A percentile compares a stretch with the other conserved stretches of the same genome.
phyloP scores from a whole-genome alignment of 2,888 invertebrate species.

The Caenorhabditis angaria region DNA sequence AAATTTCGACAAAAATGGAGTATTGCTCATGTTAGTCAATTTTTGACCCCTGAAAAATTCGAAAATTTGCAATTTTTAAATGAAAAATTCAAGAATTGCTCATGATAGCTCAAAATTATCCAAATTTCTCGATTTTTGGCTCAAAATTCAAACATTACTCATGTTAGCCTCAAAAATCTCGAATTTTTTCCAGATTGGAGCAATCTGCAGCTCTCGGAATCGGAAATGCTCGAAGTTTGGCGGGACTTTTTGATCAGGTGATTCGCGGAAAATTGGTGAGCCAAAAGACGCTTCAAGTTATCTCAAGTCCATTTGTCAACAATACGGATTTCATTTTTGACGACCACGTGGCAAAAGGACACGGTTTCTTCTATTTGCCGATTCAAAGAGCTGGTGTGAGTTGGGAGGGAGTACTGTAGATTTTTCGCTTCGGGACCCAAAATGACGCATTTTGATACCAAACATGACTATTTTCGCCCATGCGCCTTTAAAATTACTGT shows the following conservation, averaged over 20 bases:
- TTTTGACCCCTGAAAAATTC: too few relatives aligned
- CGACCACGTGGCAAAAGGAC: conserved; percentile 51
- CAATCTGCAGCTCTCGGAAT: conserved; percentile 69
- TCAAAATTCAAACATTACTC: too few relatives aligned
- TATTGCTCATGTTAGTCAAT: too few relatives aligned
- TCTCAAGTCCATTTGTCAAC: conserved; percentile 45
- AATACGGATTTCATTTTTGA: conserved; percentile 53
- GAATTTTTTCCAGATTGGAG: conserved; percentile 49
- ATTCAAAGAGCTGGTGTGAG: conserved; percentile 47
- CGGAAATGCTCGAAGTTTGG: conserved; percentile 67
- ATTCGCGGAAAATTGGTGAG: conserved; percentile 48
- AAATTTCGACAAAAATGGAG: too few relatives aligned
- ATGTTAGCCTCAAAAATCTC: too few relatives aligned
- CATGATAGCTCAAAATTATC: too few relatives aligned
- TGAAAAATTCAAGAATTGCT: too few relatives aligned
- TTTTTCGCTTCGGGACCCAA: not conserved
- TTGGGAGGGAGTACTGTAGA: not conserved
- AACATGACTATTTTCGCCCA: not conserved
- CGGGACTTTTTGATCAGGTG: conserved; percentile 63
- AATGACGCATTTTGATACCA: not conserved
- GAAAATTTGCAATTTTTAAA: too few relatives aligned
- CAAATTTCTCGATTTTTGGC: too few relatives aligned
- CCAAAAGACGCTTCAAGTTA: conserved; percentile 42
- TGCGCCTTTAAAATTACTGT: not conserved
- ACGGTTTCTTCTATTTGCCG: conserved; percentile 57